Percentiles rank a stretch among this genome's conserved stretches.
These are phyloP conservation scores for Corythornis madagascariensis DNA, from an alignment of 2,113 vertebrate genomes.

Conservation along the genomic window DNA sequence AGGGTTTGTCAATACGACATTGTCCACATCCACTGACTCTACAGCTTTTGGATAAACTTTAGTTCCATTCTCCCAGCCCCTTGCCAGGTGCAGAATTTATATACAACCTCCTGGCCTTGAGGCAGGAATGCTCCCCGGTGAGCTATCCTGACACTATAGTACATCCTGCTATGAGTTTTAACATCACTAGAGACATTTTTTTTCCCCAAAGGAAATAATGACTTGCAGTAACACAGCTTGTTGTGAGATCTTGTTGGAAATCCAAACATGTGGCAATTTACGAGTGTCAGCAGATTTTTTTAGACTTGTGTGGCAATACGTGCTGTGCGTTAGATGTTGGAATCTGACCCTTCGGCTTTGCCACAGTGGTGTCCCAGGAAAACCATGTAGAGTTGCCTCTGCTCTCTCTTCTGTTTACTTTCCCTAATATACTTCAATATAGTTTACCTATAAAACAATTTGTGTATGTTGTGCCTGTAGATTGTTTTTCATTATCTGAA, in stretches of 20 bases:
- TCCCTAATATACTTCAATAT: neutral
- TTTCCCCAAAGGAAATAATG: conserved; percentile 58
- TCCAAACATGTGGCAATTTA: conserved; percentile 75
- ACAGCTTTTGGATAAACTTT: neutral
- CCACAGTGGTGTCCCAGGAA: conserved; percentile 63
- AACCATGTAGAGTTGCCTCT: neutral
- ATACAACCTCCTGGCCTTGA: conserved; percentile 28
- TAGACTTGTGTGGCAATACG: conserved; percentile 51
- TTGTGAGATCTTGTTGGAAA: conserved; percentile 68
- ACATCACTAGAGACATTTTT: conserved; percentile 40
- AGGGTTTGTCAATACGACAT: neutral
- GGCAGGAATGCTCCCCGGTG: conserved; percentile 45
- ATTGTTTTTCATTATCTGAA: neutral
- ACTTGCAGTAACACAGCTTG: conserved; percentile 66
- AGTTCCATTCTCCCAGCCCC: neutral
- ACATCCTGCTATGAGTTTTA: conserved; percentile 56
- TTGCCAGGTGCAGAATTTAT: conserved; percentile 36
- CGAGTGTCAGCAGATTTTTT: conserved; percentile 59
- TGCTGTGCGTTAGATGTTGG: conserved; percentile 61
- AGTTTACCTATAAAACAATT: neutral
- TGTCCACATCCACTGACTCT: neutral
- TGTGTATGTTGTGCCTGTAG: neutral
- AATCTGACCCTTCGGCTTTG: conserved; percentile 65
- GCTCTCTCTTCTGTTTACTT: conserved; percentile 13
- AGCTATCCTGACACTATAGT: conserved; percentile 28